phyloP scores from a whole-genome alignment of 2,888 invertebrate species.

The Callosobruchus maculatus region DNA sequence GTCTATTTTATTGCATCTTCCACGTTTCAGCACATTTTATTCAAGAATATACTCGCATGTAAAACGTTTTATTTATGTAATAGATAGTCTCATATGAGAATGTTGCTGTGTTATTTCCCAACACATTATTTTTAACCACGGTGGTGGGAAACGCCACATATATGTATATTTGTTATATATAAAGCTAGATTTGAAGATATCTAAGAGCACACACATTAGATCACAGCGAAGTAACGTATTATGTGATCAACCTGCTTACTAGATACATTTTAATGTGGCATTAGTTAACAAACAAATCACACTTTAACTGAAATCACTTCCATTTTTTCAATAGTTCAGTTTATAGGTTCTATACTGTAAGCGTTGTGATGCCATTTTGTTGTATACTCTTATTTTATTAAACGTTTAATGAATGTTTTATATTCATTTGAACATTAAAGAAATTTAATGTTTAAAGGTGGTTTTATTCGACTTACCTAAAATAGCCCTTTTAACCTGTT shows the following conservation, averaged over 20 bases:
- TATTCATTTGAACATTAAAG: too few species aligned
- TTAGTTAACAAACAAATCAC: neutral
- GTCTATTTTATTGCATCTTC: neutral
- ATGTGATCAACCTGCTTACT: neutral
- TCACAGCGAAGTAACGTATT: neutral
- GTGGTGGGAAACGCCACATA: conserved; percentile 6
- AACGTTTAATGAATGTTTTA: conserved; percentile 21
- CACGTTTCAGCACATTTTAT: neutral
- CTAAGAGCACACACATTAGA: conserved; percentile 3
- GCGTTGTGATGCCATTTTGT: conserved; percentile 17
- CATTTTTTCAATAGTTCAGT: neutral
- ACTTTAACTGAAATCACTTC: neutral
- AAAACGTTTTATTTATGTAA: neutral
- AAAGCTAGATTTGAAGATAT: conserved; percentile 11
- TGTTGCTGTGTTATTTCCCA: neutral
- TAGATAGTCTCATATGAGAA: neutral
- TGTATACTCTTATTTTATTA: conserved; percentile 9
- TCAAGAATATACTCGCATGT: neutral
- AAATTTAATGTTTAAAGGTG: too few species aligned
- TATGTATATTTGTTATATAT: conserved; percentile 13
- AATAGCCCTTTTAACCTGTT: too few species aligned
- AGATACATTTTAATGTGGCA: conserved; percentile 6
- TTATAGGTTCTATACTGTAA: conserved; percentile 1
- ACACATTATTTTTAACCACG: conserved; percentile 6
- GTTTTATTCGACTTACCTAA: neutral